phyloP scores from a whole-genome alignment of 2,888 invertebrate species.

The Molanna angustata region DNA sequence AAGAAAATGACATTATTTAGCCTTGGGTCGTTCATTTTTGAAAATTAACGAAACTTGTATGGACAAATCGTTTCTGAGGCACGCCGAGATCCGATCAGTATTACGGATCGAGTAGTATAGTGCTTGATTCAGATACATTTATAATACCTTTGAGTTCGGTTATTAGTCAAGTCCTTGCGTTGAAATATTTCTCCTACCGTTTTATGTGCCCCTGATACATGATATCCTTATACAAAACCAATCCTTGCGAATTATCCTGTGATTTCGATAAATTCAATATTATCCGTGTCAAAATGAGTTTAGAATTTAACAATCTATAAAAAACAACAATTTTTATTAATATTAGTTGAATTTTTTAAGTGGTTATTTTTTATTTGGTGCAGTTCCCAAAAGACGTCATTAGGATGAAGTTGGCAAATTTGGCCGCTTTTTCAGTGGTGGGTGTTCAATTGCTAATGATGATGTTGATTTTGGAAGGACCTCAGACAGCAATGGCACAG shows the following conservation, averaged over 20 bases:
- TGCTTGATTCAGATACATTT: slow-evolving; percentile 12
- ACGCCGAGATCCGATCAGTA: no score
- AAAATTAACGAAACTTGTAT: no score
- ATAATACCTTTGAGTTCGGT: slow-evolving; percentile 10
- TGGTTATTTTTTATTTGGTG: background rate
- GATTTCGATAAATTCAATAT: background rate
- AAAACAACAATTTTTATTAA: background rate
- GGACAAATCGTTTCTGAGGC: no score
- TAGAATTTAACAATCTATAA: background rate
- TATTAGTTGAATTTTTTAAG: background rate
- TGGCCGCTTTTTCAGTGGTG: slow-evolving; percentile 36
- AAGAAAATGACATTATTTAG: no score
- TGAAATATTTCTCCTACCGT: no score
- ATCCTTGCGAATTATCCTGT: background rate
- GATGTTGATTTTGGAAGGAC: slow-evolving; percentile 37
- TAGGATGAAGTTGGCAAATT: slow-evolving; percentile 38
- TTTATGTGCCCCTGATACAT: slow-evolving; percentile 11
- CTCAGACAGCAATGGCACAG: slow-evolving; percentile 38
- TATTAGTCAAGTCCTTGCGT: no score
- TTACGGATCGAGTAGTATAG: no score
- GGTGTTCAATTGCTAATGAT: slow-evolving; percentile 36
- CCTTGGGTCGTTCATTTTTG: no score
- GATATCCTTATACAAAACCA: slow-evolving; percentile 2
- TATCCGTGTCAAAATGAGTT: slow-evolving; percentile 1
- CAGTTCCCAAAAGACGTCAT: background rate